Base-by-base conservation (phyloP, 1,140 invertebrate species). In the Zaprionus camerounensis region DNA sequence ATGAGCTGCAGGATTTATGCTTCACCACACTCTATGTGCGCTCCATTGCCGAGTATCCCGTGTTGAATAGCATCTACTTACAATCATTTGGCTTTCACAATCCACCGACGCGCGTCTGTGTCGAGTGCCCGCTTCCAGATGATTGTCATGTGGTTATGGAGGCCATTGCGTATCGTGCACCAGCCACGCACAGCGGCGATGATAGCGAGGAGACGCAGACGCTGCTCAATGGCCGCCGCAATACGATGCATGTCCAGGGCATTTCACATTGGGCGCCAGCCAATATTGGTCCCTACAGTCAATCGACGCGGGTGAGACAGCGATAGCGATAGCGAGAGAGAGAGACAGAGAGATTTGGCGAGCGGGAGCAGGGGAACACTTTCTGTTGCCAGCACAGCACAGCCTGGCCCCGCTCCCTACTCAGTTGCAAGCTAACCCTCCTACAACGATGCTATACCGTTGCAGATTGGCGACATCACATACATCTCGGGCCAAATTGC, bases 221-320 rank as follows among this genome's bases (percentile, higher is more conserved):
- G 1, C 38, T 91, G 31, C 66, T 82, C 22, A 90, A 79, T 51
- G 84, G 84, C 0, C 85, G 88, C 5, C 75, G 92, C 0, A 87
- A 92, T 51, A 96, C 96, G 11, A 97, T 99, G 96, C 98, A 99
- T 93, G 98, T 99, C 28, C 98, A 99, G 93, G 96, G 97, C 58
- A 96, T 99, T 69, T 99, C 98, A 24, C 97, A 99, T 93, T 99
- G 98, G 98, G 98, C 98, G 5, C 98, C 98, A 5, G 97, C 97
- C 49, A 98, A 98, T 91, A 98, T 99, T 80, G 98, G 98, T 15
- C 98, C 98, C 34, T 99, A 99, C 92, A 99, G 98, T 91, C 98
- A 99, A 94, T 97, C 97, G 26, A 94, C 97, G 69, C 95, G 95
- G 93, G 97, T 92, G 75, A 91, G 76, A 17, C 56, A 41, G n/a